These are phyloP conservation scores for Seira ritae DNA, from an alignment of 2,888 invertebrate species.

Conservation along the genomic window DNA sequence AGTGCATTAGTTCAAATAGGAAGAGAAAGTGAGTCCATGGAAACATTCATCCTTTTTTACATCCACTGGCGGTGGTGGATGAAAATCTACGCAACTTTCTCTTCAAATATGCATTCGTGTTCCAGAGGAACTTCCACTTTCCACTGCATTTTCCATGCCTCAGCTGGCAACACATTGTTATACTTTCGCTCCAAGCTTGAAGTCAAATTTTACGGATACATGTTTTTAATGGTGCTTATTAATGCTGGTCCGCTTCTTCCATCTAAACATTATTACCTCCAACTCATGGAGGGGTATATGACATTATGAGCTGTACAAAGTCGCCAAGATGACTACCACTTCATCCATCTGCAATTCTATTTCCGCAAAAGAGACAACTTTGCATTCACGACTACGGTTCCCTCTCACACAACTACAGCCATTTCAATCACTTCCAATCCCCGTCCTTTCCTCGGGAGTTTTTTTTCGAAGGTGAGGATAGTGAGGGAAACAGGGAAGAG, in stretches of 20 bases:
- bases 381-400: no score
- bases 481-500: neutral
- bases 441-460: neutral
- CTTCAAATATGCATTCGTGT: neutral
- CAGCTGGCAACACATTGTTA: neutral
- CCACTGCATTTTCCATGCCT: neutral
- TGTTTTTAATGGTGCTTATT: slow-evolving; percentile 5
- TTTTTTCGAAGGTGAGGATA: neutral
- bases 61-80: neutral
- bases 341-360: slow-evolving; percentile 45
- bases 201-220: slow-evolving; percentile 6
- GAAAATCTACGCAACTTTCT: neutral
- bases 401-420: neutral
- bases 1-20: neutral
- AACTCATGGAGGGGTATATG: neutral
- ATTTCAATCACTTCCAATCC: slow-evolving; percentile 3
- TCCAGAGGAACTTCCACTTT: neutral
- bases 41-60: neutral
- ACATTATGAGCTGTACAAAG: neutral
- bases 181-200: neutral
- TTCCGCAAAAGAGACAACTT: slow-evolving; percentile 52
- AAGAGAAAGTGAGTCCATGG: slow-evolving; percentile 8
- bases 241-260: neutral
- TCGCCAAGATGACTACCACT: slow-evolving; percentile 6
- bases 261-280: no score